Evolutionary conservation across 2,888 invertebrate species (phyloP), one percentile per base, ranked within the genome.

Genomic region (Eupithecia tripunctaria): DNA sequence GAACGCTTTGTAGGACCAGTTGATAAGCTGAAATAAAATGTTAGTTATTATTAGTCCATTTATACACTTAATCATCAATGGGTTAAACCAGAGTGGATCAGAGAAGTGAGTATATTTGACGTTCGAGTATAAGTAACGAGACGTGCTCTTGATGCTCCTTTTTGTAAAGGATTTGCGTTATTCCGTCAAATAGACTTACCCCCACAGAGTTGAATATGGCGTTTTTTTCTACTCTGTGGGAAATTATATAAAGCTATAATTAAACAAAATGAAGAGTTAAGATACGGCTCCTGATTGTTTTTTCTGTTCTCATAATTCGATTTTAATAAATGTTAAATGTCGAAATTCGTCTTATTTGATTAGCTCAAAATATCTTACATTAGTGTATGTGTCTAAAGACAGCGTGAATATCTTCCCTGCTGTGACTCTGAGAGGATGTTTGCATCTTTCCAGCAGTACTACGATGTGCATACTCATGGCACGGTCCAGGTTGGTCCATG

Each of bases 361-460:
- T 41, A 41, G 51, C 10, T 12, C 25, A 12, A 15, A 59, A 18
- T 21, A 67, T 43, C 92, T 92, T 86, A 95, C 95, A 73, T 90
- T 86, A 38, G 95, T 95, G 73, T 95, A 94, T 29, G 95, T 95
- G 69, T 91, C 88, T 38, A 95, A 86, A 4, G 95, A 95, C 25
- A 95, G 86, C 1, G 88, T 94, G 74, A 94, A 94, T 79, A 95
- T 91, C 83, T 95, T 95, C 10, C 95, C 95, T 38, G 95, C 95
- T 0, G 93, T 93, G 5, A 95, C 89, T 56, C 86, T 85, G 67
- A 95, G 84, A 1, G 95, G 95, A 25, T 89, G 91, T 77, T 95
- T 95, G 79, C 95, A 94, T 78, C 95, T 88, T 74, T 93, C 93
- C 79, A 95, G 84, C 71, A 95, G 94, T 29, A 95, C 84, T 29